phyloP scores from a whole-genome alignment of 2,888 invertebrate species.

The Chaetogeoica ovagalla region DNA sequence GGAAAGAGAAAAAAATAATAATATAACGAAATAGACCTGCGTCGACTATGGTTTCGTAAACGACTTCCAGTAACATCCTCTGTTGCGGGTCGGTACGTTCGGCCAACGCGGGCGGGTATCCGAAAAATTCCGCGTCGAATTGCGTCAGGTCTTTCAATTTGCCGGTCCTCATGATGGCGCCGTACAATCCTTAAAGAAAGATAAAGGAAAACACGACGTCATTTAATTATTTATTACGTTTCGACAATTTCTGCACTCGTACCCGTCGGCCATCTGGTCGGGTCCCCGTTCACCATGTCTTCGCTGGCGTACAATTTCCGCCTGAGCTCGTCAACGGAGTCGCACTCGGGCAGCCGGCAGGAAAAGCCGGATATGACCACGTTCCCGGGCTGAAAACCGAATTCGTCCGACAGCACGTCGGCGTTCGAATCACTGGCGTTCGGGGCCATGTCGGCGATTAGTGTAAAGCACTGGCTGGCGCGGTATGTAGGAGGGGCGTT shows the following conservation, averaged over 20 bases:
- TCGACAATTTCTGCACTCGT: conserved; percentile 31
- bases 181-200: conserved; percentile 45
- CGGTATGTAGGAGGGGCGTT: too few species aligned
- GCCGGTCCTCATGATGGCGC: conserved; percentile 54
- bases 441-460: conserved; percentile 6
- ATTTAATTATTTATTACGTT: too few species aligned
- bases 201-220: neutral
- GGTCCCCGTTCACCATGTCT: conserved; percentile 90
- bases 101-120: conserved; percentile 59
- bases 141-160: conserved; percentile 55
- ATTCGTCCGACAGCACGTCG: conserved; percentile 36
- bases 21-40: conserved; percentile 58
- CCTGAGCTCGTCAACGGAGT: conserved; percentile 87
- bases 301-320: conserved; percentile 80
- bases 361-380: conserved; percentile 83
- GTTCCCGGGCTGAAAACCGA: conserved; percentile 48
- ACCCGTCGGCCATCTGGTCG: conserved; percentile 81
- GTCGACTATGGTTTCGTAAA: conserved; percentile 63
- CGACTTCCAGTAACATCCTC: conserved; percentile 62
- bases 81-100: conserved; percentile 61
- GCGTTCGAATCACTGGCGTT: conserved; percentile 6
- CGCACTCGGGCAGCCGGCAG: conserved; percentile 85
- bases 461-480: too few species aligned
- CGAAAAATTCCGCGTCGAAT: conserved; percentile 60
- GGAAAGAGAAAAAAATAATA: too few species aligned